Evolutionary conservation across 2,113 vertebrate genomes (phyloP).

Genomic region (Rhea pennata): DNA sequence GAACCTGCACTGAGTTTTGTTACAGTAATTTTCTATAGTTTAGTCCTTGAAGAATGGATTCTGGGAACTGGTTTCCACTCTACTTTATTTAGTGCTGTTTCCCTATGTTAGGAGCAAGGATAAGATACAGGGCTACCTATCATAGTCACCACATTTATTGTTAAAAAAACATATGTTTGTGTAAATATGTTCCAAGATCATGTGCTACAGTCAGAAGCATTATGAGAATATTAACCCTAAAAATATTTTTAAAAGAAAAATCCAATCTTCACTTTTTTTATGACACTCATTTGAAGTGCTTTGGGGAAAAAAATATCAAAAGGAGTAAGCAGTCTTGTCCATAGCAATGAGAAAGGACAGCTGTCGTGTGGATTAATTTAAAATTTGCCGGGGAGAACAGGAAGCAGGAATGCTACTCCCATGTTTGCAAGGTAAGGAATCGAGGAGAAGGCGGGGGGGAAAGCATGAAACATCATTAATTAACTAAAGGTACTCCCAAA

Average conservation of each 20-base stretch:
- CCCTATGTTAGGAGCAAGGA: neutral
- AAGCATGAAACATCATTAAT: neutral
- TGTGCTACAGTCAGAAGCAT: neutral
- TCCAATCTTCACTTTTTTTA: neutral
- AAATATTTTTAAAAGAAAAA: neutral
- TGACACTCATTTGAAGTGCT: neutral
- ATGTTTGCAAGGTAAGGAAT: accelerated
- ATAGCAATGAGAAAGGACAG: neutral
- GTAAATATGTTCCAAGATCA: neutral
- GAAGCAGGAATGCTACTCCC: neutral
- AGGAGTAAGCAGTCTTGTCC: neutral
- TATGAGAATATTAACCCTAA: neutral
- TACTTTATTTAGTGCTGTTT: neutral
- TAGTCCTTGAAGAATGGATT: neutral
- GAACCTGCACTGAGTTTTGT: neutral
- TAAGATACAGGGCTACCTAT: neutral
- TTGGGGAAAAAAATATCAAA: neutral
- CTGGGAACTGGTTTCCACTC: neutral
- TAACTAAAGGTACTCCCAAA: neutral
- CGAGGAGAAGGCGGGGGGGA: accelerated
- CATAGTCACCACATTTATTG: neutral
- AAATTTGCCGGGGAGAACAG: neutral
- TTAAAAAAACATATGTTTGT: neutral
- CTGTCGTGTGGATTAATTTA: neutral
- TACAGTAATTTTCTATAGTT: accelerated